Evolutionary conservation across 2,888 invertebrate genomes (phyloP).

Genomic region (Drosophila greeni): DNA sequence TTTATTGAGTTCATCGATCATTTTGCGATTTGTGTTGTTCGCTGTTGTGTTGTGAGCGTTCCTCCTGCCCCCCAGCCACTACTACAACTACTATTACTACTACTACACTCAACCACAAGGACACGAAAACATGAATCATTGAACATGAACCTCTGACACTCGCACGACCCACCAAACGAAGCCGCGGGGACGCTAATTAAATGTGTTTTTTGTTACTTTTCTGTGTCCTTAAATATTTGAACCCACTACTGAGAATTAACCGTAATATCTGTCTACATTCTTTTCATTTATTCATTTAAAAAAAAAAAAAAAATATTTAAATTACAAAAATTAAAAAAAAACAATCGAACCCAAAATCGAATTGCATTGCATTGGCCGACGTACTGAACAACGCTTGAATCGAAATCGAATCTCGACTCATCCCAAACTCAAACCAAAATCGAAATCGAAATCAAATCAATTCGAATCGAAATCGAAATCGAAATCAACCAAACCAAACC

Average conservation of each 20-base stretch:
- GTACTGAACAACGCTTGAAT: constrained; percentile 51
- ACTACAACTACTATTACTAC: no score
- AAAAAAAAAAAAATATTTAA: constrained; percentile 6
- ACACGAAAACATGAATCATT: constrained; percentile 17
- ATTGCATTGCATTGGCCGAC: constrained; percentile 49
- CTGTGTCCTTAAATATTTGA: constrained; percentile 46
- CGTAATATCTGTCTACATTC: constrained; percentile 59
- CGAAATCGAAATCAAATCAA: constrained; percentile 1
- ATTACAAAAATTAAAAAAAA: constrained; percentile 19
- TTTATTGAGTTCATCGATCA: constrained; percentile 27
- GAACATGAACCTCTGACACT: constrained; percentile 11
- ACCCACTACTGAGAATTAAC: constrained; percentile 52
- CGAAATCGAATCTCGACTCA: constrained; percentile 9
- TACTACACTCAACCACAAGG: constrained; percentile 13
- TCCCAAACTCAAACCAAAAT: constrained; percentile 20
- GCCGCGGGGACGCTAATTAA: constrained; percentile 28
- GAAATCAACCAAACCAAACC: constrained; percentile 38
- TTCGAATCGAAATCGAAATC: constrained; percentile 6
- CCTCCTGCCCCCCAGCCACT: constrained; percentile 1
- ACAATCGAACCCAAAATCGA: constrained; percentile 17
- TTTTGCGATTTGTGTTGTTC: constrained; percentile 56
- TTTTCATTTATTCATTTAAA: constrained; percentile 49
- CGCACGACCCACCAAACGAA: constrained; percentile 12
- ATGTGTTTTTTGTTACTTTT: constrained; percentile 49
- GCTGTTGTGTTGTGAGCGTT: constrained; percentile 59